Conservation (phyloP, 2,113 vertebrate genomes). For the Onychostruthus taczanowskii region DNA sequence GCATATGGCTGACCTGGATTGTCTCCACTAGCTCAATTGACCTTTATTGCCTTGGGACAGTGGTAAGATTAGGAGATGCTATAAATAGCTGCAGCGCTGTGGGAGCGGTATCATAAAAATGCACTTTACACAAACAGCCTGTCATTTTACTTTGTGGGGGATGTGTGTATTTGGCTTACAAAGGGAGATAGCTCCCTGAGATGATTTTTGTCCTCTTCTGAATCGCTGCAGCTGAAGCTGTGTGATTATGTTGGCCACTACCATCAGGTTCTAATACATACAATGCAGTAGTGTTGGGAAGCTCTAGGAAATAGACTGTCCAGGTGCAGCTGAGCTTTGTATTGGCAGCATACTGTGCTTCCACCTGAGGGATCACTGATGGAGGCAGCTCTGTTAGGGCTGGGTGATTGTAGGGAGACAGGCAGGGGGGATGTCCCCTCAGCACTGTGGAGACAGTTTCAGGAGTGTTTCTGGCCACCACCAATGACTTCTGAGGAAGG, state of each 20-base stretch:
- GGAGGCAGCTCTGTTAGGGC: neutral
- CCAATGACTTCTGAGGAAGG: neutral
- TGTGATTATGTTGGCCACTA: neutral
- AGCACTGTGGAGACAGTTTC: neutral
- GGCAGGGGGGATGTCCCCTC: neutral
- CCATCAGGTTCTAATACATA: neutral
- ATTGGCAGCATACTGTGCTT: neutral
- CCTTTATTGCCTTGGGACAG: conserved; percentile 48
- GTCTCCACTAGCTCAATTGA: conserved; percentile 29
- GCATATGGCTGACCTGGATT: conserved; percentile 41
- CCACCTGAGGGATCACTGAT: neutral
- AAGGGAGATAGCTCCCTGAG: neutral
- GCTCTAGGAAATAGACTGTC: neutral
- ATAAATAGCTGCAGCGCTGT: conserved; percentile 27
- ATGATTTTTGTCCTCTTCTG: neutral
- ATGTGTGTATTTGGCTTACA: neutral
- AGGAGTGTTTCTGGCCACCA: neutral
- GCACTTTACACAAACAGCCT: neutral
- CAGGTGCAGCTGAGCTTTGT: neutral
- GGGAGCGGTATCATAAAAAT: conserved; percentile 21
- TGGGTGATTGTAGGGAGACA: neutral
- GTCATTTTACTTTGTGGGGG: neutral
- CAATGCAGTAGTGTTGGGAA: neutral
- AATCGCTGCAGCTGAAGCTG: neutral
- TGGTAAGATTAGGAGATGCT: conserved; percentile 25